Evolutionary conservation across 2,888 invertebrate genomes (phyloP).

Genomic region (Hirtodrosophila duncani): DNA sequence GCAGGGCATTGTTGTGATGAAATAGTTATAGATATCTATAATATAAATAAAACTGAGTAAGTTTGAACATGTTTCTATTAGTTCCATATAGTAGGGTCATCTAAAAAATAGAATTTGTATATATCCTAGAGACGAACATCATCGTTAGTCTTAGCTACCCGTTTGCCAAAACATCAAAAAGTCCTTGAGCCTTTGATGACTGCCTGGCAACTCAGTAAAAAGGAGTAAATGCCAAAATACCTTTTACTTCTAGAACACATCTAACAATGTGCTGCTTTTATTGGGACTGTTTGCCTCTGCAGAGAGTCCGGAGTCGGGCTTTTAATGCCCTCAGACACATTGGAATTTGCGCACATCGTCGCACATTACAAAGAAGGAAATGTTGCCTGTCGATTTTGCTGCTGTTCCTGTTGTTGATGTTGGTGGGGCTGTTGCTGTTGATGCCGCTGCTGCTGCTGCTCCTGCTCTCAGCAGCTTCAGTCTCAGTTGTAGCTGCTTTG

Average conservation of each 20-base stretch:
- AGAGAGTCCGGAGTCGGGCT: too few relatives aligned
- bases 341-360: slow-evolving; percentile 45
- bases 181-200: slow-evolving; percentile 24
- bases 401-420: slow-evolving; percentile 4
- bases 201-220: slow-evolving; percentile 28
- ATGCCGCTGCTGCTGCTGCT: not conserved
- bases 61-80: too few relatives aligned
- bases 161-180: not conserved
- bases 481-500: slow-evolving; percentile 47
- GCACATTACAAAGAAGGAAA: slow-evolving; percentile 53
- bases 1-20: too few relatives aligned
- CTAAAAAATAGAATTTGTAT: too few relatives aligned
- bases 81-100: too few relatives aligned
- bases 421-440: not conserved
- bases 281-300: slow-evolving; percentile 12
- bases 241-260: too few relatives aligned
- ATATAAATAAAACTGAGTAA: too few relatives aligned
- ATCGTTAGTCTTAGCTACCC: not conserved
- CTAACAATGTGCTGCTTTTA: slow-evolving; percentile 38
- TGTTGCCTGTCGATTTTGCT: slow-evolving; percentile 15
- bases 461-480: slow-evolving; percentile 9
- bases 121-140: not conserved
- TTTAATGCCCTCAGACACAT: slow-evolving; percentile 51
- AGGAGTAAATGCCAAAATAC: slow-evolving; percentile 44
- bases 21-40: too few relatives aligned